Conservation (phyloP, 1,140 invertebrate species). For the Meloidogyne hapla region DNA sequence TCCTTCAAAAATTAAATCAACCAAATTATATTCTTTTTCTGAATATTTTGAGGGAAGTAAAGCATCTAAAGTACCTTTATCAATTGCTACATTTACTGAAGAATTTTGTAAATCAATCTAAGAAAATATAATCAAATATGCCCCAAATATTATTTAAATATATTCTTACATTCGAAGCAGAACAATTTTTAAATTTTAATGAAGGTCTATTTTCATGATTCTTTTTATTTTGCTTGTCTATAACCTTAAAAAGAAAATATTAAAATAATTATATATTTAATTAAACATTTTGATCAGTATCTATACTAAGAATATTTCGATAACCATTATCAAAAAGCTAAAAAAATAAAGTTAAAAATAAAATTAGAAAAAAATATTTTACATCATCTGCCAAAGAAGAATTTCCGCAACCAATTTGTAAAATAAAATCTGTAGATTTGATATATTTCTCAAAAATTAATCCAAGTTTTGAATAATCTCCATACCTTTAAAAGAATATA, state of each 20-base stretch:
- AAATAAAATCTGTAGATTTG: slow-evolving; percentile 51
- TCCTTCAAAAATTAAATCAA: slow-evolving; percentile 49
- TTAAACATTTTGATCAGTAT: slow-evolving; percentile 43
- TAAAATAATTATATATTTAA: background rate
- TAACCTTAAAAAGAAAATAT: slow-evolving; percentile 34
- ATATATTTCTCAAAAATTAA: slow-evolving; percentile 52
- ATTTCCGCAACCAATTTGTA: slow-evolving; percentile 61
- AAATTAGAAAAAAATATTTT: background rate
- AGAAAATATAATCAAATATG: slow-evolving; percentile 26
- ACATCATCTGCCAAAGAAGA: slow-evolving; percentile 56
- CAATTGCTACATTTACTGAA: slow-evolving; percentile 50
- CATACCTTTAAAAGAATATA: slow-evolving; percentile 49
- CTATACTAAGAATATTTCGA: slow-evolving; percentile 52
- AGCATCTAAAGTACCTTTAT: slow-evolving; percentile 60
- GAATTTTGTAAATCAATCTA: slow-evolving; percentile 36
- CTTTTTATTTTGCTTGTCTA: slow-evolving; percentile 40
- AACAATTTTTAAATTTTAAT: slow-evolving; percentile 43
- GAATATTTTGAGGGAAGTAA: slow-evolving; percentile 44
- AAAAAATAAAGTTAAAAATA: slow-evolving; percentile 34
- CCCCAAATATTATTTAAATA: slow-evolving; percentile 6
- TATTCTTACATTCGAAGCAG: slow-evolving; percentile 39
- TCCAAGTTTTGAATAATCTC: slow-evolving; percentile 51
- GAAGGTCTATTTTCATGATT: slow-evolving; percentile 40
- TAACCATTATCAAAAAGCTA: slow-evolving; percentile 61
- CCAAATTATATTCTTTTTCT: slow-evolving; percentile 20